Base-by-base conservation (phyloP, 2,113 vertebrate species). In the Pao palembangensis region DNA sequence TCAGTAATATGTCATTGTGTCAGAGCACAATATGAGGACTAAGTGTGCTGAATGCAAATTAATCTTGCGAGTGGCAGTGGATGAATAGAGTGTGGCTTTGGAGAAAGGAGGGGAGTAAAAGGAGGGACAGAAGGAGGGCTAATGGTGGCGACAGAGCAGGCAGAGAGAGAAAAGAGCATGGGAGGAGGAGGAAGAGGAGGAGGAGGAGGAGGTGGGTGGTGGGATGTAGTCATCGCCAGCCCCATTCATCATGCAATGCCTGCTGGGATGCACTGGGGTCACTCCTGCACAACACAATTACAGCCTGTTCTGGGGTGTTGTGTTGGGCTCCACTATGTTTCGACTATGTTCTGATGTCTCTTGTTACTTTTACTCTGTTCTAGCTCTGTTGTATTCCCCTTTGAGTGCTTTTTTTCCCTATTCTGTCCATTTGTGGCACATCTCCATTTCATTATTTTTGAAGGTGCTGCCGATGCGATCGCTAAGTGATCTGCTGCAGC, bases 201-300 rank as follows among this genome's bases (percentile, higher is more conserved):
- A 64, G 51, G 67, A 46, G 44, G 44, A 17, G 44, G 43, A 41
- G 41, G 25, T 58, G 73, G 74, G 64, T 44, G 56, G 79, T 63
- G 80, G 78, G 83, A 81, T 85, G 77, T 83, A 86, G 89, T 83
- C 85, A 83, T 83, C 74, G 81, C 76, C 69, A 78, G 73, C 83
- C 81, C 87, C 87, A 91, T 90, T 91, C 87, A 91, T 91, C 90
- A 91, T 90, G 87, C 85, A 85, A 64, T 88, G 90, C 85, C 87
- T 90, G 86, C 87, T 89, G 89, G 84, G 87, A 90, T 90, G 78
- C 73, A 71, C 80, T 56, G 78, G 83, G 89, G 88, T 90, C 84
- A 87, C 74, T 78, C 83, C 81, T 48, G 78, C 84, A 88, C 88
- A 90, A 89, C 82, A 89, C 88, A 91, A 90, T 90, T 85, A 88